phyloP scores from a whole-genome alignment of 2,888 invertebrate genomes.

The Geotrupes spiniger region DNA sequence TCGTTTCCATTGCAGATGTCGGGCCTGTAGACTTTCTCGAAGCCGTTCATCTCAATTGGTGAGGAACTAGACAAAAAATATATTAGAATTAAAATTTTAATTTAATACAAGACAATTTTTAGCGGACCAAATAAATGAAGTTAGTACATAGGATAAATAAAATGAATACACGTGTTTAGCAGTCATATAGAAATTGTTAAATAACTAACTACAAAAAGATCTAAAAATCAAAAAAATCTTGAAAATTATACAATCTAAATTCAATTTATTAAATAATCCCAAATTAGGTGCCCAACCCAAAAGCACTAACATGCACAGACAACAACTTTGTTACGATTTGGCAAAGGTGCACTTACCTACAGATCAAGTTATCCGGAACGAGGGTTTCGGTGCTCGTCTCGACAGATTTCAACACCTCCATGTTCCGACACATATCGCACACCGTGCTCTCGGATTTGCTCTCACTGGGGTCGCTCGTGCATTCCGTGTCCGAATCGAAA shows the following conservation, averaged over 20 bases:
- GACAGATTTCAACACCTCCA: conserved; percentile 36
- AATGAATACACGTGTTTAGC: too few species aligned
- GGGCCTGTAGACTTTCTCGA: conserved; percentile 40
- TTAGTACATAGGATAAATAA: too few species aligned
- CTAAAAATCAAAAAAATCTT: too few species aligned
- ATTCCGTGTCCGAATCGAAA: conserved; percentile 38
- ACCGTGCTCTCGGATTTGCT: conserved; percentile 39
- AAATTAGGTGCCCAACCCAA: too few species aligned
- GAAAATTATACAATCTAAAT: too few species aligned
- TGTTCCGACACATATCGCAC: conserved; percentile 21
- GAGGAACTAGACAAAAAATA: conserved; percentile 34
- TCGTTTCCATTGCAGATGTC: conserved; percentile 33
- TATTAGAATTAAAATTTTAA: conserved; percentile 12
- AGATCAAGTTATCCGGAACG: conserved; percentile 45
- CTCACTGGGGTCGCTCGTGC: conserved; percentile 34
- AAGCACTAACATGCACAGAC: not conserved
- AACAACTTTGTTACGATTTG: conserved; percentile 3
- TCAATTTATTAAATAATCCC: too few species aligned
- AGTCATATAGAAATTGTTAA: too few species aligned
- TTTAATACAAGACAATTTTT: too few species aligned
- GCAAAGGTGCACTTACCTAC: conserved; percentile 26
- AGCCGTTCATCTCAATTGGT: conserved; percentile 43
- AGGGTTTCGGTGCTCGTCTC: conserved; percentile 58
- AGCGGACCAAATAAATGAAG: too few species aligned
- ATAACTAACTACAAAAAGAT: too few species aligned